Percentiles rank a stretch among this genome's conserved stretches.
Evolutionary conservation across 2,888 invertebrate species (phyloP).

Genomic region (Podabrus alpinus): DNA sequence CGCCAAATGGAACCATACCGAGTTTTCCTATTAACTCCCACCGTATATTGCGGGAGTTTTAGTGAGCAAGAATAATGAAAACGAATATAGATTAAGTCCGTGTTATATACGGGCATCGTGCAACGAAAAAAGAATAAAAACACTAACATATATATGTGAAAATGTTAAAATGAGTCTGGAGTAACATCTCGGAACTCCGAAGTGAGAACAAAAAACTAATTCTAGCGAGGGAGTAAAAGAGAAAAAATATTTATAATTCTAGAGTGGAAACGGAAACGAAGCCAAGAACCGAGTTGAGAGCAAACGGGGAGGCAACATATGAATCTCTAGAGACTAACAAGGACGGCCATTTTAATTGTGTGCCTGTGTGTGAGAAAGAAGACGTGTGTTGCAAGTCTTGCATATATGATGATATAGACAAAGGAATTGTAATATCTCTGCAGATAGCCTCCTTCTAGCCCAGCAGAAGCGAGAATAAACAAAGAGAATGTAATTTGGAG

Average conservation of each 20-base stretch:
- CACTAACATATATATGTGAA: constrained; percentile 24
- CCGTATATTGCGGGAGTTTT: constrained; percentile 9
- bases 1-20: background rate
- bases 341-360: constrained; percentile 52
- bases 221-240: constrained; percentile 46
- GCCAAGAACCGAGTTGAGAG: constrained; percentile 29
- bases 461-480: constrained; percentile 43
- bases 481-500: constrained; percentile 49
- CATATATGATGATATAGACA: constrained; percentile 58
- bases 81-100: constrained; percentile 25
- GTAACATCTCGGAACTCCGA: constrained; percentile 32
- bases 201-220: constrained; percentile 45
- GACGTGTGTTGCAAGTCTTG: constrained; percentile 52
- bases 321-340: constrained; percentile 50
- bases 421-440: constrained; percentile 55
- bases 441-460: constrained; percentile 45
- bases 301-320: constrained; percentile 42
- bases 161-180: constrained; percentile 30
- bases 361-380: constrained; percentile 41
- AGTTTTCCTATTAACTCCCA: constrained; percentile 3
- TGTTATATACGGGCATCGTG: constrained; percentile 22
- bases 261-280: constrained; percentile 46
- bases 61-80: constrained; percentile 22
- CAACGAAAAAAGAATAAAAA: constrained; percentile 38
- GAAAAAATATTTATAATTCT: constrained; percentile 55